Base-by-base conservation (phyloP, 2,797 vertebrate species). In the Menidia menidia region DNA sequence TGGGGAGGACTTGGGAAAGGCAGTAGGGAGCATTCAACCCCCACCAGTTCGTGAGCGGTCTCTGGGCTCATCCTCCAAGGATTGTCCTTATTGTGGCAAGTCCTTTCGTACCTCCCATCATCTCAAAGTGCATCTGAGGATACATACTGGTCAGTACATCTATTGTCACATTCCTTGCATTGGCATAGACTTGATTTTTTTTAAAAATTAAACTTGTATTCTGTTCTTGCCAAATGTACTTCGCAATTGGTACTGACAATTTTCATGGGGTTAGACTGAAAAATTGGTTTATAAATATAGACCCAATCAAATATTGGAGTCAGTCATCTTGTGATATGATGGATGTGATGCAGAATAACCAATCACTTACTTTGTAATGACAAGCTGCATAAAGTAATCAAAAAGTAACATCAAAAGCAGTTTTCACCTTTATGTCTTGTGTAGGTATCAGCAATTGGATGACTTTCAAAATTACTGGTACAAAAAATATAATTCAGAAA, bases 81-180 rank as follows among this genome's bases (percentile, higher is more conserved):
- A 99, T 90, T 99, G 98, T 79, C 96, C 97, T 32, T 99, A 98
- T 90, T 99, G 98, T 73, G 97, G 97, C 85, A 99, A 99, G 91
- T 96, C 96, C 62, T 99, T 99, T 95, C 96, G 97, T 90, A 99
- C 98, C 50, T 99, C 98, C 50, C 97, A 99, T 79, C 98, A 99
- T 87, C 95, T 99, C 86, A 99, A 99, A 91, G 98, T 99, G 84
- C 98, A 99, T 91, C 95, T 99, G 93, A 94, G 98, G 94, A 98
- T 99, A 95, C 98, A 99, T 80, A 99, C 97, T 96, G 98, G 98
- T 99, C 92, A 96, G 96, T 89, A 75, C 44, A 9, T 53, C 47
- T n/a, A 16, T 48, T 47, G 11, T 54, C 41, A 4, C 33, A 9
- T 8, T 15, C 4, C n/a, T 30, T 13, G 42, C 41, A 33, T 45